Evolutionary conservation across 2,113 vertebrate species (phyloP).

Genomic region (Corydoras maculifer): DNA sequence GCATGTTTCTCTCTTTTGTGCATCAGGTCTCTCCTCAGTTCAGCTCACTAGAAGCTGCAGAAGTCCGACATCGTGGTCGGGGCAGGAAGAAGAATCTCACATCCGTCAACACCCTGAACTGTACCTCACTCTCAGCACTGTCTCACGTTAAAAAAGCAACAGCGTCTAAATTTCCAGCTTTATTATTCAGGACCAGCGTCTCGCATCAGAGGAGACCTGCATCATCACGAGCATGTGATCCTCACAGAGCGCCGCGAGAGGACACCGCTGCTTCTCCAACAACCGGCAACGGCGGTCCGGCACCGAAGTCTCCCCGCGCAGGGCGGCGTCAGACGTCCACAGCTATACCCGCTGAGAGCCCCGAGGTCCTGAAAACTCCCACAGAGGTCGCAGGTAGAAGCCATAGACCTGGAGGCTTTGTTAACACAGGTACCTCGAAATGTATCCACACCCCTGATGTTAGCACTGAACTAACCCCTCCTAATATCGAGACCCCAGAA

Average conservation of each 20-base stretch:
- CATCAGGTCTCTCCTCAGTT: constrained; percentile 80
- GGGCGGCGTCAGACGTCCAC: too few relatives aligned
- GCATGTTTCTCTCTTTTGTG: not conserved
- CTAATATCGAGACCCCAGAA: constrained; percentile 56
- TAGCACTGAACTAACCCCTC: constrained; percentile 32
- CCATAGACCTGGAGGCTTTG: constrained; percentile 5
- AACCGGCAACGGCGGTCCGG: not conserved
- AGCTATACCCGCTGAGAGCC: too few relatives aligned
- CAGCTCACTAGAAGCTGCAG: constrained; percentile 49
- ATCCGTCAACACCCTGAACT: constrained; percentile 38
- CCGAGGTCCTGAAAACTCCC: not conserved
- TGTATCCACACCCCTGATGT: constrained; percentile 21
- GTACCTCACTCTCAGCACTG: constrained; percentile 42
- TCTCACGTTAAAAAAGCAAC: constrained; percentile 47
- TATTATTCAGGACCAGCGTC: constrained; percentile 61
- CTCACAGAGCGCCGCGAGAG: not conserved
- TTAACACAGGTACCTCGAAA: constrained; percentile 20
- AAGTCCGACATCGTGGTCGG: constrained; percentile 35
- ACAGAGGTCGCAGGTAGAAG: not conserved
- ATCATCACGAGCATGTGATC: not conserved
- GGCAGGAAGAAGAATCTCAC: constrained; percentile 23
- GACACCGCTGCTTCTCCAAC: not conserved
- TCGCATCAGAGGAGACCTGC: constrained; percentile 8
- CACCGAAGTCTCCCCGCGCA: too few relatives aligned
- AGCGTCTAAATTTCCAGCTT: constrained; percentile 64